Percentiles rank a stretch among this genome's conserved stretches.
These are phyloP conservation scores for Okamejei kenojei DNA, from an alignment of 2,797 vertebrate species.

Conservation along the genomic window DNA sequence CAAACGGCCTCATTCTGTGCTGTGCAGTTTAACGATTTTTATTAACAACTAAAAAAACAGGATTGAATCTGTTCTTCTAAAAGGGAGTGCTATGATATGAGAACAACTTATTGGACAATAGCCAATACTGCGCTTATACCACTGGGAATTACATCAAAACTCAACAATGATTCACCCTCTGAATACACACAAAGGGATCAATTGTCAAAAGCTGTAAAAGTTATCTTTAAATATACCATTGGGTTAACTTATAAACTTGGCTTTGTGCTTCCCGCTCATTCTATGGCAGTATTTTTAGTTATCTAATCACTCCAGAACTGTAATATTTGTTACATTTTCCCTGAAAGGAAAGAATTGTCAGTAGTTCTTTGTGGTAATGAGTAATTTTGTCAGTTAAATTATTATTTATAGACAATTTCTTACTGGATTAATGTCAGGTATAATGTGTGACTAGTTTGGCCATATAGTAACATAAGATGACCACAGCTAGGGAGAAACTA, in stretches of 20 bases:
- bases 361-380: not conserved
- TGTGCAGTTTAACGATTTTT: not conserved
- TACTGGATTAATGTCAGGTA: not conserved
- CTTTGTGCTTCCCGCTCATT: not conserved
- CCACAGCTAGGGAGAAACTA: not conserved
- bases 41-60: not conserved
- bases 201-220: not conserved
- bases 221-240: not conserved
- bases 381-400: not conserved
- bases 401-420: not conserved
- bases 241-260: not conserved
- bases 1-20: not conserved
- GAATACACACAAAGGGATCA: not conserved
- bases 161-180: not conserved
- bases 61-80: not conserved
- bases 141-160: not conserved
- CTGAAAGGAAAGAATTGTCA: not conserved
- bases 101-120: not conserved
- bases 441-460: not conserved
- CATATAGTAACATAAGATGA: not conserved
- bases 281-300: not conserved
- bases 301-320: not conserved
- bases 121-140: not conserved
- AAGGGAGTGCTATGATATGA: not conserved
- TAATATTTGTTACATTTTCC: not conserved